Conservation (phyloP, 2,113 vertebrate genomes). For the Forbesichthys papilliferus region DNA sequence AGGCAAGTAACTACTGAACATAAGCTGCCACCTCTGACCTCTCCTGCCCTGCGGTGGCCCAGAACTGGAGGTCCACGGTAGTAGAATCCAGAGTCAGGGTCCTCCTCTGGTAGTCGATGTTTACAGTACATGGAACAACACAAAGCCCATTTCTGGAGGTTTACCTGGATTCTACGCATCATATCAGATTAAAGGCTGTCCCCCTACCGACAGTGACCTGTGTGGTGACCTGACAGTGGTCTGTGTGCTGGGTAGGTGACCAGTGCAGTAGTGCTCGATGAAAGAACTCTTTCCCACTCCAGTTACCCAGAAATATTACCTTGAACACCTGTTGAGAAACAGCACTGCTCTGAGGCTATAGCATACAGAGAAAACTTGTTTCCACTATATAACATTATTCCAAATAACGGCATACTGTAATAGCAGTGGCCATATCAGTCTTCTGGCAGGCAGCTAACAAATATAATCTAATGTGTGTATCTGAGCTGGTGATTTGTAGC, state of each 20-base stretch:
- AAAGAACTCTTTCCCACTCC: conserved; percentile 86
- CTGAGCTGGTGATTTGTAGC: conserved; percentile 3
- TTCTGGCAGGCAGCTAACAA: background rate
- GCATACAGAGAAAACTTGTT: conserved; percentile 36
- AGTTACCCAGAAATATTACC: conserved; percentile 82
- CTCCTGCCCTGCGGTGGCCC: conserved; percentile 87
- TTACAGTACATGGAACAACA: conserved; percentile 49
- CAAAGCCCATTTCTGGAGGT: background rate
- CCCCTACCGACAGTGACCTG: conserved; percentile 77
- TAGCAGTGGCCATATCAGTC: background rate
- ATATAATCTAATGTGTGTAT: background rate
- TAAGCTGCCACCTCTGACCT: conserved; percentile 65
- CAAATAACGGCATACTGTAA: no score
- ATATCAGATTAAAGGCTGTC: background rate
- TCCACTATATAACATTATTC: background rate
- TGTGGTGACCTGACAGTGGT: conserved; percentile 5
- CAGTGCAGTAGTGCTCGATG: conserved; percentile 82
- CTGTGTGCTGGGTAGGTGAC: conserved; percentile 67
- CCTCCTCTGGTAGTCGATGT: conserved; percentile 83
- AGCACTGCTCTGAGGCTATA: conserved; percentile 43
- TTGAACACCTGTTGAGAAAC: conserved; percentile 79
- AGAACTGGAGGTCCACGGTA: conserved; percentile 79
- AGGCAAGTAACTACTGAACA: background rate
- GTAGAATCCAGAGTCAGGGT: conserved; percentile 75
- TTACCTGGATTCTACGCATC: background rate